Evolutionary conservation across 1,140 invertebrate genomes (phyloP), one percentile per base, ranked within the genome.

Genomic region (Hermetia illucens): DNA sequence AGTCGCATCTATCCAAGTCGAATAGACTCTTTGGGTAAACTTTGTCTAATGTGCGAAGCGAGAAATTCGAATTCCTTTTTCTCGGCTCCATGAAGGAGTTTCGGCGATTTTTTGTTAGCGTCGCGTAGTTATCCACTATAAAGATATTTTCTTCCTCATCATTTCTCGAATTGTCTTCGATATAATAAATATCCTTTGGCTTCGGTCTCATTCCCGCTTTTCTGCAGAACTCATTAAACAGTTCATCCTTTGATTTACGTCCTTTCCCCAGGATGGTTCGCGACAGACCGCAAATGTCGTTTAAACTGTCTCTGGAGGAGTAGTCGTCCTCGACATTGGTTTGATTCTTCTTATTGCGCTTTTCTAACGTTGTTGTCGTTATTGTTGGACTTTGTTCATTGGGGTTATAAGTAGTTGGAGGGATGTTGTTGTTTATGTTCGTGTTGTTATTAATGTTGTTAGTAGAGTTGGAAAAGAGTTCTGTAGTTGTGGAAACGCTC

Each of bases 401-500:
- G 13, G 29, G n/a, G 29, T n/a, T 10, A 16, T 30, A 10, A 13
- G 17, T 16, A 30, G 13, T 12, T 12, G 33, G 18, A 34, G 33
- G 10, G 33, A n/a, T n/a, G n/a, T n/a, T n/a, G n/a, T n/a, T n/a
- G n/a, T n/a, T n/a, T n/a, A n/a, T n/a, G n/a, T n/a, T n/a, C 4
- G 13, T 30, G 10, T 30, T 5, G 5, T 12, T 8, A 36, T 36
- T 21, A 12, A 12, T 13, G 20, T 36, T 36, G 9, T 22, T 15
- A 3, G 6, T n/a, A 32, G 4, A 5, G 18, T 36, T 36, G 6
- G 33, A 44, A 15, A 44, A 60, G 12, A 60, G 57, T 4, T 60
- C 57, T 5, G 57, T 60, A 10, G 56, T 51, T 8, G 57, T 59
- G 9, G 56, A 59, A 2, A 60, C 50, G 20, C 57, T 59, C 2